phyloP scores from a whole-genome alignment of 2,888 invertebrate species.

The Pilophorus perplexus region DNA sequence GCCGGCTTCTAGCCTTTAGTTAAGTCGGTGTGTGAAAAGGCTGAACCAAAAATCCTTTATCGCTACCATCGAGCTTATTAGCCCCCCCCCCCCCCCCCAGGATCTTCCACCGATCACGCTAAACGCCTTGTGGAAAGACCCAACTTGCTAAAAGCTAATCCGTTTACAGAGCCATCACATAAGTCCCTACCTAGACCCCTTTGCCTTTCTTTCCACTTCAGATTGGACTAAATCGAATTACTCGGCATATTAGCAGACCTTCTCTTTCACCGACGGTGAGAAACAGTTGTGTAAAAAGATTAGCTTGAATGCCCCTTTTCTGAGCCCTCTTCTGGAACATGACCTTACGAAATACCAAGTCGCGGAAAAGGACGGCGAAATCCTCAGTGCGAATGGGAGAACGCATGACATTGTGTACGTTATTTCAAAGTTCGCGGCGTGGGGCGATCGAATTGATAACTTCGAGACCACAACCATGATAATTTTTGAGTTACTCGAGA shows the following conservation, averaged over 20 bases:
- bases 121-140: conserved; percentile 29
- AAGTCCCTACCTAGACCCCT: conserved; percentile 16
- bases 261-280: conserved; percentile 17
- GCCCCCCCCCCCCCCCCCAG: neutral
- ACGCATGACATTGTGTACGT: too few species aligned
- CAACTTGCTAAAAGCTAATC: conserved; percentile 28
- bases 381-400: too few species aligned
- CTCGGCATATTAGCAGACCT: conserved; percentile 35
- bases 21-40: neutral
- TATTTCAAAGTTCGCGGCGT: too few species aligned
- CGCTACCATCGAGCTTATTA: conserved; percentile 12
- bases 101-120: neutral
- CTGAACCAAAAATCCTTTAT: conserved; percentile 7
- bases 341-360: too few species aligned
- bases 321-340: too few species aligned
- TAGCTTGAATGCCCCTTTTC: neutral
- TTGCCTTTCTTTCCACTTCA: conserved; percentile 10
- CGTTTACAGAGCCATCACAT: conserved; percentile 29
- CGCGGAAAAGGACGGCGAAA: too few species aligned
- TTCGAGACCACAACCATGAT: too few species aligned
- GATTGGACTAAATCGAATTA: conserved; percentile 38
- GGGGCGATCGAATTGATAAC: too few species aligned
- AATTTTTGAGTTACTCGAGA: too few species aligned
- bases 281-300: conserved; percentile 30
- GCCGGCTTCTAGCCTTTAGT: conserved; percentile 4